Percentiles rank a stretch among this genome's conserved stretches.
phyloP scores from a whole-genome alignment of 2,113 vertebrate species.

The Rhinopomastus cyanomelas region DNA sequence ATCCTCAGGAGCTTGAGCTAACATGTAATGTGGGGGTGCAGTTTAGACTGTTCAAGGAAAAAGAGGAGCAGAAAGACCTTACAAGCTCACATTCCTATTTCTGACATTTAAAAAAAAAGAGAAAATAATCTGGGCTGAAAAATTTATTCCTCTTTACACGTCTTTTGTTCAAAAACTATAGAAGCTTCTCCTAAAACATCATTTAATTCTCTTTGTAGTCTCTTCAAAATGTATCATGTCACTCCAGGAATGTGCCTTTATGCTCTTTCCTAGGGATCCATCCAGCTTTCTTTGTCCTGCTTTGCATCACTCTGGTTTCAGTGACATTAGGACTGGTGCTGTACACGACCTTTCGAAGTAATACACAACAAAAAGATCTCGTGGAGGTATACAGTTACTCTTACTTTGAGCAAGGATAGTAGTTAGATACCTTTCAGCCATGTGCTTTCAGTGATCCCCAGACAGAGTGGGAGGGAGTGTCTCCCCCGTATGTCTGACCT shows the following conservation, averaged over 20 bases:
- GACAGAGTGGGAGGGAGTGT: neutral
- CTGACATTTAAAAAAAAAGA: neutral
- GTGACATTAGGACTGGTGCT: conserved; percentile 78
- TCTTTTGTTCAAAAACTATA: neutral
- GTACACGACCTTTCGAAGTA: conserved; percentile 74
- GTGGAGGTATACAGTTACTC: conserved; percentile 73
- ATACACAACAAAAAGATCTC: conserved; percentile 62
- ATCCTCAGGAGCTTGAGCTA: neutral
- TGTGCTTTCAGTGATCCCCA: neutral
- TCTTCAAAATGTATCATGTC: neutral
- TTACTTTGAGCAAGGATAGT: neutral
- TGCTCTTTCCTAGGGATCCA: conserved; percentile 67
- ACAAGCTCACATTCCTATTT: accelerated
- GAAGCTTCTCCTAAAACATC: neutral
- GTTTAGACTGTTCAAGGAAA: neutral
- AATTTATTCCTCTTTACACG: neutral
- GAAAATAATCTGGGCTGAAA: neutral
- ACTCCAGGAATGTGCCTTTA: neutral
- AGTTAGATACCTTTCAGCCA: neutral
- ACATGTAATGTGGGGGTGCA: accelerated
- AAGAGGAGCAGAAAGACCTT: neutral
- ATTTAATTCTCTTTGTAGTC: neutral
- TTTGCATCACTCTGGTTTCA: conserved; percentile 75
- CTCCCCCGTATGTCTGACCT: neutral
- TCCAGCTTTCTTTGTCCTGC: conserved; percentile 80